A percentile compares a stretch with the other conserved stretches of the same genome.
Conservation (phyloP, 2,888 invertebrate species). For the Noctua janthe region DNA sequence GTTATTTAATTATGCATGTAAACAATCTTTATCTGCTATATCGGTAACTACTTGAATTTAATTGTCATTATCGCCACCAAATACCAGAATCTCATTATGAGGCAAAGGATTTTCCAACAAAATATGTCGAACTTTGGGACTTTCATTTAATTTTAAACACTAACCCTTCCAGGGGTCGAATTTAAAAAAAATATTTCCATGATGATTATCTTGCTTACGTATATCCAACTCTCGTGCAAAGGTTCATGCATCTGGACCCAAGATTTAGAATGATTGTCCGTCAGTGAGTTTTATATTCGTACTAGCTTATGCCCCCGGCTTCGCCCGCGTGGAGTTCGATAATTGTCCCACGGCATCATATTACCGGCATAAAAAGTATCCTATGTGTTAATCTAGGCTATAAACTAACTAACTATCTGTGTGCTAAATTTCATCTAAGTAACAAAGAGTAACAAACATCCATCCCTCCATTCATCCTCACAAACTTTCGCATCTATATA, state of each 20-base stretch:
- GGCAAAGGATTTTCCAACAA: not conserved
- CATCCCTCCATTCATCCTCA: no score
- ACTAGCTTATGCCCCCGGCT: no score
- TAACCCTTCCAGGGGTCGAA: not conserved
- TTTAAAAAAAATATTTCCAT: not conserved
- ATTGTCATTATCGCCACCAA: not conserved
- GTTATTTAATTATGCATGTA: not conserved
- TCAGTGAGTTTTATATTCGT: not conserved
- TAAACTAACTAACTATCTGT: no score
- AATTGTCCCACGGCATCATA: no score
- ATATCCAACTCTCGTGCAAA: not conserved
- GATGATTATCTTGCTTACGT: not conserved
- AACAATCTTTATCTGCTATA: constrained; percentile 2
- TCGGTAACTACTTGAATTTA: not conserved
- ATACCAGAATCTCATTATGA: no score
- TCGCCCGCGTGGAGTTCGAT: no score
- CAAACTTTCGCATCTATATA: no score
- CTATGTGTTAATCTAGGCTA: no score
- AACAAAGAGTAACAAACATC: no score
- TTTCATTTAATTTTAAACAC: not conserved
- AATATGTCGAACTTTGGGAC: not conserved
- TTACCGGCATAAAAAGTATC: no score
- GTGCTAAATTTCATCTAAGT: no score
- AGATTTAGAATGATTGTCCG: not conserved
- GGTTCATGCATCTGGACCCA: not conserved